Percentiles rank a stretch among this genome's conserved stretches.
phyloP scores from a whole-genome alignment of 1,140 invertebrate genomes.

The Drosophila santomea region DNA sequence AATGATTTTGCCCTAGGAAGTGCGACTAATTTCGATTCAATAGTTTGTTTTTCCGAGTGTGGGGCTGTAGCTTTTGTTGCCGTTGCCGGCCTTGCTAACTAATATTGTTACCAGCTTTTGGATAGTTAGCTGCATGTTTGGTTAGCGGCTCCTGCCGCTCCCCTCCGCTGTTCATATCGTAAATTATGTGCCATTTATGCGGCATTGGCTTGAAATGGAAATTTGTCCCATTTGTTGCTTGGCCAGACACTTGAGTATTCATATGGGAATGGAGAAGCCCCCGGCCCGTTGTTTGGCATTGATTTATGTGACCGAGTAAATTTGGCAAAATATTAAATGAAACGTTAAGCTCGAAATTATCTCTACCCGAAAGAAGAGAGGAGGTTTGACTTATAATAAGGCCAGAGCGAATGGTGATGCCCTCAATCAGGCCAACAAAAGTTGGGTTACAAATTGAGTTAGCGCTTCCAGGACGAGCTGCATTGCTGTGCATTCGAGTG shows the following conservation, averaged over 20 bases:
- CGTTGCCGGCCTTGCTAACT: conserved; percentile 57
- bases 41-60: neutral
- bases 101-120: conserved; percentile 80
- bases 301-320: conserved; percentile 70
- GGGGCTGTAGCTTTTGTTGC: conserved; percentile 18
- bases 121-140: conserved; percentile 81
- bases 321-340: conserved; percentile 79
- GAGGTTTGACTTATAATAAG: conserved; percentile 64
- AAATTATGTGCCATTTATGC: conserved; percentile 82
- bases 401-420: conserved; percentile 64
- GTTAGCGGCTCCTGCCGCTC: conserved; percentile 56
- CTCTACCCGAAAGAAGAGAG: neutral
- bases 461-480: conserved; percentile 39
- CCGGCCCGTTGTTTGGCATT: conserved; percentile 70
- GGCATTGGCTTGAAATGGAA: conserved; percentile 82
- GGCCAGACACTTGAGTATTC: conserved; percentile 79
- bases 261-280: conserved; percentile 73
- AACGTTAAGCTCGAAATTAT: conserved; percentile 58
- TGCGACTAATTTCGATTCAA: neutral
- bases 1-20: too few species aligned
- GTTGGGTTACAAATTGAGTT: conserved; percentile 75
- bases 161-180: conserved; percentile 67
- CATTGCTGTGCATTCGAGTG: conserved; percentile 46
- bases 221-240: conserved; percentile 83
- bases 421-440: conserved; percentile 73